Percentiles rank a stretch among this genome's conserved stretches.
These are phyloP conservation scores for Vulpes lagopus DNA, from an alignment of 2,113 vertebrate genomes.

Conservation along the genomic window DNA sequence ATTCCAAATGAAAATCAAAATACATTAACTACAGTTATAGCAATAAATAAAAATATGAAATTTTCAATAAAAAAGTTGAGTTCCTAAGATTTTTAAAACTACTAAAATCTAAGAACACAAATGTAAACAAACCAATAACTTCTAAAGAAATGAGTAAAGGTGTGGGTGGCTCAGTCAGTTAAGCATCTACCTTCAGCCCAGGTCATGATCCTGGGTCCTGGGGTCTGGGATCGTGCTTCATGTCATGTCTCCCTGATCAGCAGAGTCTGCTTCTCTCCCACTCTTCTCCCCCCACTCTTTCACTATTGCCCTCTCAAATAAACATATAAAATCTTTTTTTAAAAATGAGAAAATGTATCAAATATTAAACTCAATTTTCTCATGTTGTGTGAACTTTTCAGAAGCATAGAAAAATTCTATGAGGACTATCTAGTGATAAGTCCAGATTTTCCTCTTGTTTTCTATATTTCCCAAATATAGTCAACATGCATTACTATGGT, in stretches of 20 bases:
- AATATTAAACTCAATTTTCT: not conserved
- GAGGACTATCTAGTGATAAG: not conserved
- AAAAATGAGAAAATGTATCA: not conserved
- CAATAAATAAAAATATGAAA: not conserved
- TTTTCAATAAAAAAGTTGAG: not conserved
- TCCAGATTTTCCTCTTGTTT: not conserved
- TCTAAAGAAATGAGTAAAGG: not conserved
- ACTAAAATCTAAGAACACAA: conserved; percentile 31
- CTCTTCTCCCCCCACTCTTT: not conserved
- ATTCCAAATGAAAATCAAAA: not conserved
- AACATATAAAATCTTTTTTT: not conserved
- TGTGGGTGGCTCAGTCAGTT: not conserved
- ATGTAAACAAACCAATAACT: not conserved
- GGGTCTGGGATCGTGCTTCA: not conserved
- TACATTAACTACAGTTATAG: not conserved
- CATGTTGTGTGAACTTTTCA: not conserved
- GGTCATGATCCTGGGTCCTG: not conserved
- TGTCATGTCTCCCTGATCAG: not conserved
- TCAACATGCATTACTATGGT: not conserved
- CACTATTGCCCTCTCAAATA: not conserved
- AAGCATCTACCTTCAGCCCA: not conserved
- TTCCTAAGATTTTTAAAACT: not conserved
- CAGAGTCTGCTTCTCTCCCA: not conserved
- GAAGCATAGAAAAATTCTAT: not conserved
- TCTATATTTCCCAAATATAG: not conserved